These are phyloP conservation scores for Pandion haliaetus DNA, from an alignment of 2,113 vertebrate genomes.

Conservation along the genomic window DNA sequence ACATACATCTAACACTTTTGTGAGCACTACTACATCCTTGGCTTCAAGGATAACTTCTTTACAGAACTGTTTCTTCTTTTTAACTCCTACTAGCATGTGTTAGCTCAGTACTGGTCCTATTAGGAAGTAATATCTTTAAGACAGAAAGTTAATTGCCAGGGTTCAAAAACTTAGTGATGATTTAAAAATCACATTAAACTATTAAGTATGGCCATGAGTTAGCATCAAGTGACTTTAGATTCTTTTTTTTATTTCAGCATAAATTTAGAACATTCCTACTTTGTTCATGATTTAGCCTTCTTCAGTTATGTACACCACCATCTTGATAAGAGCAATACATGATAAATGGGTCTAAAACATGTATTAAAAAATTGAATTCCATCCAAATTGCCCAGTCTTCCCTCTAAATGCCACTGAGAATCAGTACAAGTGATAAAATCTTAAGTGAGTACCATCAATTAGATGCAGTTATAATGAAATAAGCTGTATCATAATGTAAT, in stretches of 20 bases:
- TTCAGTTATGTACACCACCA: neutral
- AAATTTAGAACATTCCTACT: neutral
- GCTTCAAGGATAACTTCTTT: neutral
- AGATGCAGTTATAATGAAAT: conserved; percentile 55
- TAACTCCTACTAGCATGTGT: neutral
- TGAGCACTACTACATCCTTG: neutral
- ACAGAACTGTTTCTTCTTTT: neutral
- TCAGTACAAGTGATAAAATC: conserved; percentile 47
- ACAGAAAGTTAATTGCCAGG: neutral
- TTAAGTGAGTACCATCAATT: conserved; percentile 63
- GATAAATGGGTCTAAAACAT: conserved; percentile 47
- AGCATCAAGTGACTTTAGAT: neutral
- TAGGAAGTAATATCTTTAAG: neutral
- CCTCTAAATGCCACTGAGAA: conserved; percentile 37
- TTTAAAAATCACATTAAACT: neutral
- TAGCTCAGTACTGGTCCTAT: neutral
- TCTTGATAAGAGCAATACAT: conserved; percentile 52
- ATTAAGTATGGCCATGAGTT: neutral
- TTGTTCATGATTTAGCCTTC: neutral
- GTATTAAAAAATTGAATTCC: conserved; percentile 52
- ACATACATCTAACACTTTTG: neutral
- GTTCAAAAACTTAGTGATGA: neutral
- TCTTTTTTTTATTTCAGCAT: neutral
- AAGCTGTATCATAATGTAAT: neutral
- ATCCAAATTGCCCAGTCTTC: conserved; percentile 47